Evolutionary conservation across 1,140 invertebrate genomes (phyloP), one percentile per base, ranked within the genome.

Genomic region (Helicoverpa zea): DNA sequence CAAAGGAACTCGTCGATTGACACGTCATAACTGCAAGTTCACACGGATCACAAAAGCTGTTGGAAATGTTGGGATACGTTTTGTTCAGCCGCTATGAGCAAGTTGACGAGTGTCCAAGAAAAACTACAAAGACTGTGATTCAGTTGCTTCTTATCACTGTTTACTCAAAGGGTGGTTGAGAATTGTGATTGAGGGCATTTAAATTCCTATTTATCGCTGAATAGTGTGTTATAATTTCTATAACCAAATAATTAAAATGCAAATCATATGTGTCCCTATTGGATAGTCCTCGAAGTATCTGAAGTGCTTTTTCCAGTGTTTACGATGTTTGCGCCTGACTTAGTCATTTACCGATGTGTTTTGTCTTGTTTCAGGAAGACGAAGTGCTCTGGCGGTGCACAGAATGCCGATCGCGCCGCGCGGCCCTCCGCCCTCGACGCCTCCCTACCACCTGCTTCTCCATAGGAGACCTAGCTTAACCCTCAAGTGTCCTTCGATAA

Each of bases 401-500:
- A 94, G 92, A 90, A 94, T 94, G 93, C 91, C 89, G 91, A 90
- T 90, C 89, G 91, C 89, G 87, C 91, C 91, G 89, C 91, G 91
- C 81, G 90, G 89, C 83, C 91, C 92, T 85, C 93, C 93, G 89
- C 89, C 88, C 72, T 86, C 84, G 58, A 88, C 88, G 85, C 89
- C 89, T 86, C 92, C 88, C 75, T 87, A 89, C 85, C 87, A 87
- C 84, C 88, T 84, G 81, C 92, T 87, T 88, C 87, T 87, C 88
- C 92, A 86, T 92, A 93, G 91, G 85, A 93, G 89, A 94, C 87
- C 90, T 82, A 91, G 87, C 83, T 83, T 88, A 90, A 89, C 86
- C 87, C 88, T 86, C 88, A 94, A 94, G 93, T 94, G 93, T 87
- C 91, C 93, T 94, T 94, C 92, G 81, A 91, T 92, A 90, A 86